phyloP scores from a whole-genome alignment of 1,140 invertebrate species.

The Mamestra configurata region DNA sequence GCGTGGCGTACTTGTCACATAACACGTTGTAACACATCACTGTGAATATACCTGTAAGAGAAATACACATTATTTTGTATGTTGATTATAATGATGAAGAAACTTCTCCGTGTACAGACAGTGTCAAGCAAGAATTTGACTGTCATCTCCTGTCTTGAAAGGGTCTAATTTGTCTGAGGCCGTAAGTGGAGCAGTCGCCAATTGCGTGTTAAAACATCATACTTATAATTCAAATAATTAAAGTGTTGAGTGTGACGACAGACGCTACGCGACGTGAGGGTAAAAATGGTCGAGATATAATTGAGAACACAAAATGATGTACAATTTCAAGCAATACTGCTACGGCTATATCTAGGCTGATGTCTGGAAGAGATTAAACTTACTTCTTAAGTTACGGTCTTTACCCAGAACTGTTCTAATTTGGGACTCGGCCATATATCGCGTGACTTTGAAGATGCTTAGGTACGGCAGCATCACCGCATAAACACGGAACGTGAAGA shows the following conservation, averaged over 20 bases:
- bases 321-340: neutral
- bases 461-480: neutral
- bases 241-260: neutral
- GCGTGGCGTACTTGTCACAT: slow-evolving; percentile 99
- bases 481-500: slow-evolving; percentile 35
- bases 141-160: neutral
- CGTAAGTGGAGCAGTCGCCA: neutral
- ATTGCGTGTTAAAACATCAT: neutral
- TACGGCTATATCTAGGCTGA: neutral
- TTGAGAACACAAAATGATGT: neutral
- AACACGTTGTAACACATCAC: slow-evolving; percentile 99
- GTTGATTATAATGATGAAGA: neutral
- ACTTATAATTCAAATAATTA: neutral
- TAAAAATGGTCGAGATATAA: neutral
- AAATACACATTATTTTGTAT: slow-evolving; percentile 61
- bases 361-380: neutral
- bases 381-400: neutral
- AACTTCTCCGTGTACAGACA: neutral
- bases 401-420: neutral
- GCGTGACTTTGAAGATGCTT: neutral
- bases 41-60: slow-evolving; percentile 95
- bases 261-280: neutral
- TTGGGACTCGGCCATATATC: neutral
- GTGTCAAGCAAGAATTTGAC: no score
- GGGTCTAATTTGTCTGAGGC: neutral